phyloP scores from a whole-genome alignment of 2,797 vertebrate species.

The Enteromius anoplus region DNA sequence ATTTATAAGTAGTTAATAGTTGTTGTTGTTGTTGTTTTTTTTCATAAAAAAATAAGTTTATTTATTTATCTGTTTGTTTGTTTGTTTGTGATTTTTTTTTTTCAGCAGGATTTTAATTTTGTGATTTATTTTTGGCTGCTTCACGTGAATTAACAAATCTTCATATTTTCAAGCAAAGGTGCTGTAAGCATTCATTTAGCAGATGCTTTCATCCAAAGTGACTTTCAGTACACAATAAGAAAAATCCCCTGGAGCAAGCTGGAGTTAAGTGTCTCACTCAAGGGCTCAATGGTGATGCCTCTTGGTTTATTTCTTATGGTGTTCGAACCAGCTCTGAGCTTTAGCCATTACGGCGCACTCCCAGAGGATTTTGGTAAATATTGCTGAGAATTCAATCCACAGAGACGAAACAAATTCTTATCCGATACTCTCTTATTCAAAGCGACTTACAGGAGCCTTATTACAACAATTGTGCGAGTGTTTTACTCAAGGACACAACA shows the following conservation, averaged over 20 bases:
- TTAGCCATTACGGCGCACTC: background rate
- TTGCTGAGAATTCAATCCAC: background rate
- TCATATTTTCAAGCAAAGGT: background rate
- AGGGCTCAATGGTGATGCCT: background rate
- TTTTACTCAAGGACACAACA: conserved; percentile 10
- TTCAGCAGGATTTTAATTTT: too few species aligned
- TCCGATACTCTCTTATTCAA: background rate
- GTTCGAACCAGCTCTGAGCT: conserved; percentile 7
- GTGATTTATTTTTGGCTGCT: too few species aligned
- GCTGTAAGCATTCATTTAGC: conserved; percentile 9
- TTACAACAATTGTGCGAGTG: background rate
- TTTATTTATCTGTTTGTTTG: too few species aligned
- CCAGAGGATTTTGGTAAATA: background rate
- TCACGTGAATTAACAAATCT: background rate
- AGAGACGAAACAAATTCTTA: background rate
- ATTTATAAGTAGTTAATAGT: too few species aligned
- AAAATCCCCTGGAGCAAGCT: background rate
- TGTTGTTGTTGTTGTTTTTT: too few species aligned
- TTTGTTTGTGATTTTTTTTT: too few species aligned
- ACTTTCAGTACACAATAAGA: background rate
- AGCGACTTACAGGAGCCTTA: background rate
- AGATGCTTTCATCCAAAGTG: conserved; percentile 2
- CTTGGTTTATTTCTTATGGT: conserved; percentile 4
- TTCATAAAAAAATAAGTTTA: too few species aligned
- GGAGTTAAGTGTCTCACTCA: background rate